Base-by-base conservation (phyloP, 2,113 vertebrate species). In the Thunnus maccoyii region DNA sequence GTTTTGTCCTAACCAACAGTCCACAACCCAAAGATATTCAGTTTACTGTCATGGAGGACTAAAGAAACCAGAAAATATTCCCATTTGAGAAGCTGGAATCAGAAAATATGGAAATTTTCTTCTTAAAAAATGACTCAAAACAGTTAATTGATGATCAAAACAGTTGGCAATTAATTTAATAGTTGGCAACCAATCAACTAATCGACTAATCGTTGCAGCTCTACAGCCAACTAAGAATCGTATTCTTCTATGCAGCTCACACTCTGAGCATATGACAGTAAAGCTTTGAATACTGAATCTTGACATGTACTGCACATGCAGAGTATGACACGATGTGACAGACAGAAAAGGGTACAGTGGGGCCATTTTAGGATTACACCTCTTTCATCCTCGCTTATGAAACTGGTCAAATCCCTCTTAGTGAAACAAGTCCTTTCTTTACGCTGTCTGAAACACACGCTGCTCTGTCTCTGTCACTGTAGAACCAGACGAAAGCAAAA, bases 321-420 rank as follows among this genome's bases (percentile, higher is more conserved):
- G 22, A 66, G 54, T 22, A 77, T 57, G n/a, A 72, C 20, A 55
- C 41, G 56, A 15, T 30, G 22, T 3, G 36, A n/a, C 48, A 55
- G 57, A 73, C 25, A 71, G 44, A 62, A 62, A 62, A 63, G 68
- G 51, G 69, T 55, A 60, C 13, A 62, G 27, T 25, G 25, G 48
- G 56, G 69, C 47, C 46, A 25, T 69, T 61, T n/a, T 64, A 58
- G 86, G 83, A 88, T 88, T 90, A 82, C 30, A 74, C 62, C 36
- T 77, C 87, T 68, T 63, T 85, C 58, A 78, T 89, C 82, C 74
- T 82, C 52, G 50, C 76, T 91, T 81, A 78, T 90, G 69, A 83
- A 90, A 90, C 67, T 52, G 78, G 55, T 82, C 61, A 88, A 87
- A 90, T 90, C 86, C 80, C 83, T 72, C 71, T 82, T 69, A 79